Percentiles rank a stretch among this genome's conserved stretches.
Evolutionary conservation across 2,888 invertebrate species (phyloP).

Genomic region (Lasioglossum calceatum): DNA sequence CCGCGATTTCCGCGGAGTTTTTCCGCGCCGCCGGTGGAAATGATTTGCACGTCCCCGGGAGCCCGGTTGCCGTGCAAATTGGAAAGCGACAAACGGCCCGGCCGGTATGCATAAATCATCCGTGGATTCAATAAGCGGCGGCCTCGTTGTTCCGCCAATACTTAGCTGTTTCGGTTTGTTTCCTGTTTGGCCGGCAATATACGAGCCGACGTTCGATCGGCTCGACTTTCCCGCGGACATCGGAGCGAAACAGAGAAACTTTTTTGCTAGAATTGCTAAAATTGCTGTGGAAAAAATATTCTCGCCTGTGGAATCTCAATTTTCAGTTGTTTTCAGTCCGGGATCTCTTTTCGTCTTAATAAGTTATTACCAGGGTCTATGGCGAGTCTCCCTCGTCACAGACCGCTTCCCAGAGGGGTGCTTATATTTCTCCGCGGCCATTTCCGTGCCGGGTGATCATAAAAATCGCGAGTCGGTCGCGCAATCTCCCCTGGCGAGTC

Average conservation of each 20-base stretch:
- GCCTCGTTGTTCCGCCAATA: conserved; percentile 26
- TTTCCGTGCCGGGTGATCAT: conserved; percentile 24
- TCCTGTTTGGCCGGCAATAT: conserved; percentile 1
- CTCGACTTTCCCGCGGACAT: background rate
- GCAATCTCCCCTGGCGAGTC: conserved; percentile 40
- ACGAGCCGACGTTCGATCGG: background rate
- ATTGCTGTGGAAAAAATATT: background rate
- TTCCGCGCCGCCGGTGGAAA: conserved; percentile 38
- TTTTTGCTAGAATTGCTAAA: background rate
- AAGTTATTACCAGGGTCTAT: conserved; percentile 31
- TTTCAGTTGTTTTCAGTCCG: background rate
- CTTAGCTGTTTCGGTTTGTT: conserved; percentile 28
- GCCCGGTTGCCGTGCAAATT: conserved; percentile 42
- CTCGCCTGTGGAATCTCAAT: background rate
- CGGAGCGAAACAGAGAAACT: background rate
- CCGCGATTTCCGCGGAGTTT: conserved; percentile 42
- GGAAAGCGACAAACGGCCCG: conserved; percentile 52
- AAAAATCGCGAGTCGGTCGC: conserved; percentile 50
- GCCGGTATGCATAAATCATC: conserved; percentile 53
- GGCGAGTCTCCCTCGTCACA: background rate
- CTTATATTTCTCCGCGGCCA: conserved; percentile 33
- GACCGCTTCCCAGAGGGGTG: background rate
- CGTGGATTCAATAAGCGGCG: conserved; percentile 53
- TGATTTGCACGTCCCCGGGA: conserved; percentile 48
- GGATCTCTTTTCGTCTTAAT: conserved; percentile 20